Base-by-base conservation (phyloP, 2,113 vertebrate genomes). In the Austrofundulus limnaeus region DNA sequence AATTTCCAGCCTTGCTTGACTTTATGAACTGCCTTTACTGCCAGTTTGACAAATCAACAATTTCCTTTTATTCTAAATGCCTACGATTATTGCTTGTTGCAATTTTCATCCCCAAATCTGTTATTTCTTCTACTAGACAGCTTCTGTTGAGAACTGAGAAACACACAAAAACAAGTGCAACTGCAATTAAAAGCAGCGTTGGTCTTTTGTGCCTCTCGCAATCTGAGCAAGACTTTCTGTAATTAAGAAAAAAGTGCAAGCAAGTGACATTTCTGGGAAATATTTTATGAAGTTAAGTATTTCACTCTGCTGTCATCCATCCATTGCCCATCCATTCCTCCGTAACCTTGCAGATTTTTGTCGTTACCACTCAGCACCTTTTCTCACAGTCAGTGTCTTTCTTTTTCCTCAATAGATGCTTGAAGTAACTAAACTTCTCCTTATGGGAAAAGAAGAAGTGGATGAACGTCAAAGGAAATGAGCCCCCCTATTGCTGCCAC, bases 391-490 rank as follows among this genome's bases (percentile, higher is more conserved):
- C 72, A 16, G 48, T 4, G 61, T 46, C 37, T 64, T 65, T 42
- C 46, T 52, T 34, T 66, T 55, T 59, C n/a, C 68, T 64, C 48
- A 21, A 66, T 73, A 78, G 76, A 75, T 64, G 58, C 61, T 83
- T 77, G 64, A 84, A 85, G 81, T 66, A 77, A 53, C 76, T 82
- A 70, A 86, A 82, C 80, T 76, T 82, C 82, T 75, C 70, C 78
- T 75, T 68, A 66, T 65, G 70, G 64, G 48, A 78, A 70, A 73
- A 62, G 72, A 84, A 76, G 85, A 82, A 74, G 71, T 65, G 80
- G 59, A 78, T 75, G 71, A 87, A 78, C 59, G 87, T 88, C 85
- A 87, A 86, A 89, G 72, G 66, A 85, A 89, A 87, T 73, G 75
- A 81, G 77, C 75, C 59, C 69, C 60, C 57, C 43, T 74, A 39